Conservation (phyloP, 2,888 invertebrate genomes). For the Drosophila neotestacea region DNA sequence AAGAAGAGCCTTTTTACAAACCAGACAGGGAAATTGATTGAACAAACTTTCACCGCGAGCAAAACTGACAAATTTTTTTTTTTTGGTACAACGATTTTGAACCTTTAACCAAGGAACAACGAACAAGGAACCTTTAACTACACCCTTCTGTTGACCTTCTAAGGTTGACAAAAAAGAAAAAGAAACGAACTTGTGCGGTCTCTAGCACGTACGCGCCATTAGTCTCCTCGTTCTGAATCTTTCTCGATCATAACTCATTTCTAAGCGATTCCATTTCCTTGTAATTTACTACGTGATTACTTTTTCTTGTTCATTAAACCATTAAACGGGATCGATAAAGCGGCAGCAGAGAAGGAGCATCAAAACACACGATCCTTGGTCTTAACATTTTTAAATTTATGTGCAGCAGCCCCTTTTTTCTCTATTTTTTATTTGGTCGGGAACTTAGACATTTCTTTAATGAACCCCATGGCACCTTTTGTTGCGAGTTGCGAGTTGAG, state of each 20-base stretch:
- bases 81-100: conserved; percentile 40
- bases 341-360: conserved; percentile 25
- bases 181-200: conserved; percentile 49
- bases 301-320: conserved; percentile 80
- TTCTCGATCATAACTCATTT: conserved; percentile 69
- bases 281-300: conserved; percentile 82
- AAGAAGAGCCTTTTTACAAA: conserved; percentile 7
- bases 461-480: conserved; percentile 57
- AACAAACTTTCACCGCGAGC: conserved; percentile 67
- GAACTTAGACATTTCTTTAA: conserved; percentile 53
- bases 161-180: conserved; percentile 12
- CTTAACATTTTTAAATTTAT: conserved; percentile 51
- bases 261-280: conserved; percentile 76
- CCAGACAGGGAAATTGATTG: conserved; percentile 41
- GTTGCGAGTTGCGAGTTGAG: conserved; percentile 16
- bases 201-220: conserved; percentile 71
- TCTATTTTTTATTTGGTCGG: not conserved
- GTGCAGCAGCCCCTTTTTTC: conserved; percentile 70
- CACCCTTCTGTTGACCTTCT: conserved; percentile 53
- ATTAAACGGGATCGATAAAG: conserved; percentile 77
- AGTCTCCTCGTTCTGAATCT: conserved; percentile 39
- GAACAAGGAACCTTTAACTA: conserved; percentile 7
- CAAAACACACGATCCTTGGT: conserved; percentile 46
- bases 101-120: conserved; percentile 56
- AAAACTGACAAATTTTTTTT: conserved; percentile 65